Conservation (phyloP, 2,797 vertebrate species). For the Microtus obscurus region DNA sequence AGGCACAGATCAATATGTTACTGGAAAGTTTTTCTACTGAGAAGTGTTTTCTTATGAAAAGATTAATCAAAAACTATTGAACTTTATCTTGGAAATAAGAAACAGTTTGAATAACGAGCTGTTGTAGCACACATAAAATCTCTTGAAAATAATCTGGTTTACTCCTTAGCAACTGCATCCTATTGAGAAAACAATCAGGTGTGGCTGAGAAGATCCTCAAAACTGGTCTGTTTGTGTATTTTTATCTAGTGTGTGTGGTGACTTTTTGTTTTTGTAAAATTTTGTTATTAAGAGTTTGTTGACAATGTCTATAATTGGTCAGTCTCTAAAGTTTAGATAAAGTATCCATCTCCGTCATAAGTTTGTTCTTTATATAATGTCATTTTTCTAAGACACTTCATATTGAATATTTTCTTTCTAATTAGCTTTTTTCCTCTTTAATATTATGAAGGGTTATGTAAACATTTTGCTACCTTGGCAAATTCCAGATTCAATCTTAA, state of each 20-base stretch:
- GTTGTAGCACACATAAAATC: background rate
- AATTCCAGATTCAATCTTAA: background rate
- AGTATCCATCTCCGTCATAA: background rate
- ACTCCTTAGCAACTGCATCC: background rate
- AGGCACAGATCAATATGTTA: slow-evolving; percentile 26
- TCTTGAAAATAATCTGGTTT: slow-evolving; percentile 33
- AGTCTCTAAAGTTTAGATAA: background rate
- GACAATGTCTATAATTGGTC: background rate
- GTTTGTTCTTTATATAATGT: slow-evolving; percentile 19
- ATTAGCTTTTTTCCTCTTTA: background rate
- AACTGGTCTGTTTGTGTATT: background rate
- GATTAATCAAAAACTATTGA: slow-evolving; percentile 50
- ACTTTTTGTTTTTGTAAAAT: slow-evolving; percentile 9
- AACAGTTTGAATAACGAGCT: background rate
- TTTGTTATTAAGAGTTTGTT: background rate
- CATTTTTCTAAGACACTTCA: slow-evolving; percentile 19
- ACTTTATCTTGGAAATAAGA: background rate
- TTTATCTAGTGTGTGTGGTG: background rate
- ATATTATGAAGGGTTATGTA: background rate
- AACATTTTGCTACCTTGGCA: background rate
- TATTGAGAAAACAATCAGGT: background rate
- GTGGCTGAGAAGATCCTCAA: background rate
- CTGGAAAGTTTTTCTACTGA: slow-evolving; percentile 15
- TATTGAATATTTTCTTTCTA: background rate
- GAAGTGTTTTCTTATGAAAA: slow-evolving; percentile 48